phyloP scores from a whole-genome alignment of 2,113 vertebrate species.

The Trichechus manatus region DNA sequence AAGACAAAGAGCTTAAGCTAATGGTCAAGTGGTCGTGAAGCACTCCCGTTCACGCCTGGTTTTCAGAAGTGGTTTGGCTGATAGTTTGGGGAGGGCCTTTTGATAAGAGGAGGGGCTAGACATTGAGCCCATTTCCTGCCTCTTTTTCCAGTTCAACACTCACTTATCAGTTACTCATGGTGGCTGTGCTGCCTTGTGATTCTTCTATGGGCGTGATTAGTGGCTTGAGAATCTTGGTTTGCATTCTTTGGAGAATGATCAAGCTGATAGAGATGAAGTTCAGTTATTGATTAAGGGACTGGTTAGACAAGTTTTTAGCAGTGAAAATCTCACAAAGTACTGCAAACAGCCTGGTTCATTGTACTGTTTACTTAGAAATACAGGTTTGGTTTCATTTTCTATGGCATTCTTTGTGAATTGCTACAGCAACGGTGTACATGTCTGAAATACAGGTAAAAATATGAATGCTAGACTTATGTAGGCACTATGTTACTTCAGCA shows the following conservation, averaged over 20 bases:
- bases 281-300: background rate
- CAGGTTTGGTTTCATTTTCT: slow-evolving; percentile 29
- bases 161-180: background rate
- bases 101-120: background rate
- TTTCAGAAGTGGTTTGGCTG: background rate
- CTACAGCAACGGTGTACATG: slow-evolving; percentile 54
- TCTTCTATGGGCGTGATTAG: background rate
- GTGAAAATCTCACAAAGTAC: background rate
- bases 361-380: slow-evolving; percentile 10
- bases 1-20: background rate
- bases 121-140: background rate
- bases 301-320: background rate
- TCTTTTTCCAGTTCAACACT: background rate
- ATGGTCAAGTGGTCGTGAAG: background rate
- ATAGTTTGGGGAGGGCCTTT: background rate
- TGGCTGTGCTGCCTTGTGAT: background rate
- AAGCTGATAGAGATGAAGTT: background rate
- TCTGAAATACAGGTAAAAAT: slow-evolving; percentile 54
- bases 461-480: background rate
- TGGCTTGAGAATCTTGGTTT: background rate
- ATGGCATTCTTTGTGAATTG: slow-evolving; percentile 50
- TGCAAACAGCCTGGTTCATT: background rate
- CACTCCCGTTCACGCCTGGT: background rate
- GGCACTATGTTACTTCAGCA: background rate
- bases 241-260: background rate